Conservation (phyloP, 2,113 vertebrate genomes). For the Caranx ignobilis region DNA sequence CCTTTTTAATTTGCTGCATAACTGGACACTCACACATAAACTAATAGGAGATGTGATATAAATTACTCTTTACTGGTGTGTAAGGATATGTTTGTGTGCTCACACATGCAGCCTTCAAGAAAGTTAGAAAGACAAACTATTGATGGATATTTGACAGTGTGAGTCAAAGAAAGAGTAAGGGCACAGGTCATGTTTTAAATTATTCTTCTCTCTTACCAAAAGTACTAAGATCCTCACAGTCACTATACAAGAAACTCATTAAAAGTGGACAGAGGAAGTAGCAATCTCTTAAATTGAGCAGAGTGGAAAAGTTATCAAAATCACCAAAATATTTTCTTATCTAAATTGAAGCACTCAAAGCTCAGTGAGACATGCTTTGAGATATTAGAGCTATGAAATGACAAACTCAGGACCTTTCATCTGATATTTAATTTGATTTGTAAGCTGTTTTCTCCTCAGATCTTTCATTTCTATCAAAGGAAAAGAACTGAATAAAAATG, state of each 20-base stretch:
- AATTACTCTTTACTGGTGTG: neutral
- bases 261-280: conserved; percentile 50
- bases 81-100: neutral
- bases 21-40: neutral
- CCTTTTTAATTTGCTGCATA: neutral
- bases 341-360: conserved; percentile 66
- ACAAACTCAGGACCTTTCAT: conserved; percentile 59
- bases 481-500: conserved; percentile 39
- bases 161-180: neutral
- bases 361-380: conserved; percentile 49
- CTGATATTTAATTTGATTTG: conserved; percentile 70
- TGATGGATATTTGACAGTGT: conserved; percentile 19
- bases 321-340: conserved; percentile 68
- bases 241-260: conserved; percentile 57
- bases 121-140: conserved; percentile 25
- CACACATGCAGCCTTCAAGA: neutral
- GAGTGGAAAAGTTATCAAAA: conserved; percentile 38
- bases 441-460: conserved; percentile 54
- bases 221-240: conserved; percentile 17
- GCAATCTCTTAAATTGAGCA: conserved; percentile 39
- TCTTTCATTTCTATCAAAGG: conserved; percentile 58
- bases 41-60: neutral
- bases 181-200: conserved; percentile 21
- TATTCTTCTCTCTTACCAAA: conserved; percentile 13
- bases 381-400: conserved; percentile 55